Conservation (phyloP, 2,113 vertebrate genomes). For the Hydrochoerus hydrochaeris region DNA sequence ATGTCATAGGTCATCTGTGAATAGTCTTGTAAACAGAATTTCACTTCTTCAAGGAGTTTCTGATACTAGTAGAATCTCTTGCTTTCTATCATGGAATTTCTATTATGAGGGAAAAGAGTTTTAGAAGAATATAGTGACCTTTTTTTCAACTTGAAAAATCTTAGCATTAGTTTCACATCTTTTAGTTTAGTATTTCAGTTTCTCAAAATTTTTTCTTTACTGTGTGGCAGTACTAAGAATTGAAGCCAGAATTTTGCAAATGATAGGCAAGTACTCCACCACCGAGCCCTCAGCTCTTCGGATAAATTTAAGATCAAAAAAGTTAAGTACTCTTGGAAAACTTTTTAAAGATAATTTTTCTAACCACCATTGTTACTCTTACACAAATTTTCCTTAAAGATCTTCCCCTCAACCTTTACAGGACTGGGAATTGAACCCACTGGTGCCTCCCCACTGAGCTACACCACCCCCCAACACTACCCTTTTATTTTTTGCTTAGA, state of each 20-base stretch:
- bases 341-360: conserved; percentile 28
- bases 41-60: conserved; percentile 22
- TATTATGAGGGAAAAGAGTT: neutral
- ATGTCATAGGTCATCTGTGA: neutral
- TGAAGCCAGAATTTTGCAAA: neutral
- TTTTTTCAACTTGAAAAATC: conserved; percentile 24
- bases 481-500: neutral
- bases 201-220: neutral
- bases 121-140: neutral
- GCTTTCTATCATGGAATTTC: neutral
- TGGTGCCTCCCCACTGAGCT: neutral
- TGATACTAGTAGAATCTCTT: conserved; percentile 15
- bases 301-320: conserved; percentile 21
- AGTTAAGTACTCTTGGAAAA: neutral
- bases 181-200: conserved; percentile 38
- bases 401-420: neutral
- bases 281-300: neutral
- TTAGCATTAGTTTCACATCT: neutral
- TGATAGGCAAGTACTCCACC: neutral
- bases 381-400: conserved; percentile 24
- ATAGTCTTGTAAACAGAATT: neutral
- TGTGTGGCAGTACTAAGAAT: neutral
- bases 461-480: neutral
- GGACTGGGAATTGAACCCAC: neutral
- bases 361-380: neutral